phyloP scores from a whole-genome alignment of 1,140 invertebrate species.

The Pentalonia nigronervosa region DNA sequence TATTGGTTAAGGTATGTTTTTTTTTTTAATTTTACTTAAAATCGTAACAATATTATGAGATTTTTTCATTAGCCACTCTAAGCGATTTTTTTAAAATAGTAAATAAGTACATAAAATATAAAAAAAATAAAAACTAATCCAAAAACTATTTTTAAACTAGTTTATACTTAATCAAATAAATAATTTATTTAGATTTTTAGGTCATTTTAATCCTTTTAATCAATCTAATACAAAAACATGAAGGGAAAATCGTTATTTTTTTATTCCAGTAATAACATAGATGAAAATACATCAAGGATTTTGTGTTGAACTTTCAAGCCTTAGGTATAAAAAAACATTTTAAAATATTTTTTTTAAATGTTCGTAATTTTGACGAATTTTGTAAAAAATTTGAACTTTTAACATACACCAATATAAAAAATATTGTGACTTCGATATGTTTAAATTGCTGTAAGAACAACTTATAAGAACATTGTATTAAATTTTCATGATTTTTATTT shows the following conservation, averaged over 20 bases:
- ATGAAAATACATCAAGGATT: no score
- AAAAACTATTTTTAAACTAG: neutral
- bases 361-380: neutral
- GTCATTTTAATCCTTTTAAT: neutral
- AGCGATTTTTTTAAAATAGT: neutral
- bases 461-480: neutral
- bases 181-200: neutral
- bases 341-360: neutral
- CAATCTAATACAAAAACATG: neutral
- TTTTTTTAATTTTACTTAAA: neutral
- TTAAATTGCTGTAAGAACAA: neutral
- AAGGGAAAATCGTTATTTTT: neutral
- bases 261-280: neutral
- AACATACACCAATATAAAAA: neutral
- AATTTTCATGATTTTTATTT: neutral
- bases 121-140: neutral
- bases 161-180: no score
- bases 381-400: neutral
- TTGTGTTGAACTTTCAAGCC: no score
- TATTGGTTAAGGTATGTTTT: neutral
- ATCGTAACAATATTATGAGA: neutral
- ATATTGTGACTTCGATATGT: neutral
- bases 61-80: neutral
- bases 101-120: neutral
- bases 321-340: no score